Base-by-base conservation (phyloP, 35 echinoderm and acorn worm genomes). In the Eucidaris tribuloides region DNA sequence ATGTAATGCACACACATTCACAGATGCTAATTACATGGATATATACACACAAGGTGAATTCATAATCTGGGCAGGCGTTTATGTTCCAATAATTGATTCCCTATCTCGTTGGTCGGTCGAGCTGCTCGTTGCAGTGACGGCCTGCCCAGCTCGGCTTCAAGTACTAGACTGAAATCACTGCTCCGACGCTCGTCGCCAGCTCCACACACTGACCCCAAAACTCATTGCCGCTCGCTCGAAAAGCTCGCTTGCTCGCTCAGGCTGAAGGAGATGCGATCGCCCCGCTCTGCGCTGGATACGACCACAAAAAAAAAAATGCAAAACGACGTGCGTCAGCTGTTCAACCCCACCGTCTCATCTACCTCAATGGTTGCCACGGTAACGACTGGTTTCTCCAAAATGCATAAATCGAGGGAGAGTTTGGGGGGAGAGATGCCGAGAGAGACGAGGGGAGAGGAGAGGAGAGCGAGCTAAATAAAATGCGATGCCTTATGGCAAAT, bases 311-410 rank as follows among this genome's bases (percentile, higher is more conserved):
- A 64, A 64, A 64, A 64, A 74, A 36, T 35, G 68, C 68, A 36
- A 74, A 36, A 40, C 29, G 24, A 36, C 68, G 37, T 74, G 44
- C 68, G 68, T 74, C 68, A 74, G 68, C 68, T 74, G 68, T 42
- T 33, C 68, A 74, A 44, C 68, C 44, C 68, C 68, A 44, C 68
- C 40, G 68, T 74, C 68, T 40, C 68, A 42, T 74, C 68, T 74
- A 74, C 68, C 68, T 74, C 68, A 74, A 74, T 74, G 68, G 68
- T 74, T 74, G 68, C 68, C 44, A 74, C 44, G 68, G 34, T 44
- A 15, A 74, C 68, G 9, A 40, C 68, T 74, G 41, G 35, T 74
- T 74, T 74, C 68, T 74, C 68, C 28, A 74, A 40, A 74, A 74
- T 74, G 68, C 68, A 74, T 74, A 74, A 74, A 74, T 74, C 38